Conservation (phyloP, 2,797 vertebrate species). For the Falco concolor region DNA sequence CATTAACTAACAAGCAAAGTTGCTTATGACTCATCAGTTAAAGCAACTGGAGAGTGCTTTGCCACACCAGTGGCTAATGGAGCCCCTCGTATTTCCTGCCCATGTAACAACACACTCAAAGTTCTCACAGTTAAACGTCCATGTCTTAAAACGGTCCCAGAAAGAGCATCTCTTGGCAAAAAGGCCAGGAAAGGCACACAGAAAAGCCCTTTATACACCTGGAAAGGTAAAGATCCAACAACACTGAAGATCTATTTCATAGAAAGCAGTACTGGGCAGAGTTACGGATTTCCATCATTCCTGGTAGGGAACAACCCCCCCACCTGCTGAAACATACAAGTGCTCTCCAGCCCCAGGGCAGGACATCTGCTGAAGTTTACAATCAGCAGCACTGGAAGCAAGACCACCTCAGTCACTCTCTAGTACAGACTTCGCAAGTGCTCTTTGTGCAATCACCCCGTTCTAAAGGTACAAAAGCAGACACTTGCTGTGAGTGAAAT, state of each 20-base stretch:
- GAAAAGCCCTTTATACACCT: background rate
- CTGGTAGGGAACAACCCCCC: background rate
- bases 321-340: background rate
- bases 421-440: background rate
- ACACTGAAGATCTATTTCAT: background rate
- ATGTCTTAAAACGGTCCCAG: background rate
- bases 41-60: background rate
- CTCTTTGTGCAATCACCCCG: background rate
- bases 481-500: background rate
- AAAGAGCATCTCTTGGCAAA: background rate
- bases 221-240: background rate
- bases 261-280: background rate
- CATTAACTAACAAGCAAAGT: background rate
- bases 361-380: background rate
- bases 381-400: background rate
- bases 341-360: background rate
- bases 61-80: background rate
- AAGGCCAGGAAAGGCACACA: background rate
- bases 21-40: background rate
- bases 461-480: background rate
- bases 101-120: background rate
- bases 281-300: background rate
- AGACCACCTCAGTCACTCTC: background rate
- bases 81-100: background rate
- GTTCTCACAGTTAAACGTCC: background rate